phyloP scores from a whole-genome alignment of 2,113 vertebrate species.

The Propithecus coquereli region DNA sequence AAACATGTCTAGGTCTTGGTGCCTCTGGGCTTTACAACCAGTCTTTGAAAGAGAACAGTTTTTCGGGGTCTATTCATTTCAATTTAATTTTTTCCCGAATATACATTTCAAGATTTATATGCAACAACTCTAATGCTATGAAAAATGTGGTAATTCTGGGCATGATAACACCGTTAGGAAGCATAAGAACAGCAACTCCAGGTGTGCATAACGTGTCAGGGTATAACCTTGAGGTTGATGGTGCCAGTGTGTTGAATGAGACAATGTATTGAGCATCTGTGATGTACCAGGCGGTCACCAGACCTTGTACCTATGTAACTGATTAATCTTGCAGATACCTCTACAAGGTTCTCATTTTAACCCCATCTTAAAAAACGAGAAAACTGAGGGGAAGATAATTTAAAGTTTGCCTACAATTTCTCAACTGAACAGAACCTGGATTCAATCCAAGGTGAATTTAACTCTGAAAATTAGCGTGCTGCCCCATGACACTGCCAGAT shows the following conservation, averaged over 20 bases:
- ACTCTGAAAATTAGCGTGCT: rapidly evolving
- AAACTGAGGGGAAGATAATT: background rate
- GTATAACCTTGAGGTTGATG: rapidly evolving
- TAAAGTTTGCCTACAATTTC: background rate
- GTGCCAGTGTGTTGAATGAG: rapidly evolving
- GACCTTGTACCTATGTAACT: rapidly evolving
- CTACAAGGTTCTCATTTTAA: background rate
- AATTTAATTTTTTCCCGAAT: background rate
- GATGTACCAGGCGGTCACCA: background rate
- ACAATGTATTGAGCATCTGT: background rate
- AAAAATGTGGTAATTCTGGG: background rate
- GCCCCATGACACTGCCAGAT: rapidly evolving
- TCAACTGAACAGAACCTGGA: background rate
- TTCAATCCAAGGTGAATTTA: background rate
- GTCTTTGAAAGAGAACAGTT: background rate
- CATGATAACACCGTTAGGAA: background rate
- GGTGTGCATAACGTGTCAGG: rapidly evolving
- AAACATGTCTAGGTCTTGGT: background rate
- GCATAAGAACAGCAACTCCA: rapidly evolving
- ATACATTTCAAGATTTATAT: background rate
- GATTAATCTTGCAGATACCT: background rate
- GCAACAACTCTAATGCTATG: rapidly evolving
- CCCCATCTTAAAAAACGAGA: background rate
- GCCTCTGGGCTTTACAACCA: background rate
- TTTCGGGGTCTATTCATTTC: background rate